Evolutionary conservation across 2,113 vertebrate species (phyloP).

Genomic region (Ictidomys tridecemlineatus): DNA sequence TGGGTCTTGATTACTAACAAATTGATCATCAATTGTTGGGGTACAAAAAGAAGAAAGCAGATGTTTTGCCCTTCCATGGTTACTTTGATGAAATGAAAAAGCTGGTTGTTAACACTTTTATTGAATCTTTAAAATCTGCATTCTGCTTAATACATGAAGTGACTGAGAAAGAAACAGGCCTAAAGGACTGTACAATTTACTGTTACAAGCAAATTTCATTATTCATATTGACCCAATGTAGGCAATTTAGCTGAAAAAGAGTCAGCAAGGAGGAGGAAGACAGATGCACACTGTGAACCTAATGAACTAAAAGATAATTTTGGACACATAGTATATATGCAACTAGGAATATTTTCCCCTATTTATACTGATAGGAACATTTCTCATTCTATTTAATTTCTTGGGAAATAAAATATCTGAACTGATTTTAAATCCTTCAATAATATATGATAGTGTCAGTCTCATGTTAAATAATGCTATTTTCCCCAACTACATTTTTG

Average conservation of each 20-base stretch:
- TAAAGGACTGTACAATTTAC: background rate
- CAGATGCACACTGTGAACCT: background rate
- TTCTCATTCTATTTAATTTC: conserved; percentile 42
- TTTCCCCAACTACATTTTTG: background rate
- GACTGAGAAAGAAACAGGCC: background rate
- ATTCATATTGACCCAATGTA: background rate
- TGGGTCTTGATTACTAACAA: background rate
- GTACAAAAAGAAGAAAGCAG: background rate
- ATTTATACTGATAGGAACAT: background rate
- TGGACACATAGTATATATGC: background rate
- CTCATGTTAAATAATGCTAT: background rate
- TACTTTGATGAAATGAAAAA: conserved; percentile 11
- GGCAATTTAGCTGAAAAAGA: background rate
- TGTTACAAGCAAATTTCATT: background rate
- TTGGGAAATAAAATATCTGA: background rate
- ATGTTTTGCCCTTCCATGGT: background rate
- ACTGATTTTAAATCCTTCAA: background rate
- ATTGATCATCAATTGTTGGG: conserved; percentile 23
- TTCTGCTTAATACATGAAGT: background rate
- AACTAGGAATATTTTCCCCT: background rate
- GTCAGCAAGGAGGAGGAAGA: background rate
- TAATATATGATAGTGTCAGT: background rate
- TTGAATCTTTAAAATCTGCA: conserved; percentile 16
- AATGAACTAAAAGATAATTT: background rate
- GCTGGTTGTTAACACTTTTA: background rate